A percentile compares a stretch with the other conserved stretches of the same genome.
phyloP scores from a whole-genome alignment of 2,797 vertebrate genomes.

The Acanthurus tractus region DNA sequence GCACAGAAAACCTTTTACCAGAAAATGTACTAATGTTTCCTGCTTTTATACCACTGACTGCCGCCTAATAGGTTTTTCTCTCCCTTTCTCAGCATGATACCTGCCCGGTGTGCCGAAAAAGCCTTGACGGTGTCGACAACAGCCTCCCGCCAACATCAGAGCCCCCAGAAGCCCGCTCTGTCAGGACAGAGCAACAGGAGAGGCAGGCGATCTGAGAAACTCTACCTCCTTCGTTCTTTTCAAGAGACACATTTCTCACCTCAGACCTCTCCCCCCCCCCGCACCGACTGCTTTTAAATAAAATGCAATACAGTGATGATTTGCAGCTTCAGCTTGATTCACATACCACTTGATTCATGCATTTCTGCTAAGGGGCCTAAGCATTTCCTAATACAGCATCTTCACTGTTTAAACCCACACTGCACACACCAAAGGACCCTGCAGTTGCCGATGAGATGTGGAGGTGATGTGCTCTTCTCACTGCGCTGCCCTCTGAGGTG shows the following conservation, averaged over 20 bases:
- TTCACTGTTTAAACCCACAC: conserved; percentile 22
- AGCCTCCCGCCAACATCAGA: conserved; percentile 78
- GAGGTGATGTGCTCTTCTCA: conserved; percentile 47
- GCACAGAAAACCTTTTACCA: conserved; percentile 15
- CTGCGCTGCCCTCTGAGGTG: conserved; percentile 43
- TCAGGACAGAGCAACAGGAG: conserved; percentile 84
- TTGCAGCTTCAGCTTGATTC: conserved; percentile 22
- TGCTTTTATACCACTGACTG: neutral
- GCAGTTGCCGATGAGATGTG: conserved; percentile 42
- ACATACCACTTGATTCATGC: conserved; percentile 25
- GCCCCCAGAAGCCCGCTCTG: conserved; percentile 70
- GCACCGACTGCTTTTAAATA: conserved; percentile 41
- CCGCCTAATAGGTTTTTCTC: neutral
- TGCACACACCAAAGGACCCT: conserved; percentile 24
- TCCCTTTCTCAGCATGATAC: conserved; percentile 89
- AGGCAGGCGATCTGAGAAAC: conserved; percentile 87
- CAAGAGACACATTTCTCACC: conserved; percentile 25
- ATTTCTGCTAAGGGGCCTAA: conserved; percentile 41
- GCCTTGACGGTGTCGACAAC: conserved; percentile 90
- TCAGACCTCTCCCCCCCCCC: conserved; percentile 8
- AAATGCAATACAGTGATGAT: conserved; percentile 39
- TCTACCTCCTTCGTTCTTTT: conserved; percentile 43
- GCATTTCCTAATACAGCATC: conserved; percentile 31
- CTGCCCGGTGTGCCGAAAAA: conserved; percentile 94
- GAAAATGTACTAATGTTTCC: neutral